Evolutionary conservation across 2,888 invertebrate species (phyloP), one percentile per base, ranked within the genome.

Genomic region (Arge pagana): DNA sequence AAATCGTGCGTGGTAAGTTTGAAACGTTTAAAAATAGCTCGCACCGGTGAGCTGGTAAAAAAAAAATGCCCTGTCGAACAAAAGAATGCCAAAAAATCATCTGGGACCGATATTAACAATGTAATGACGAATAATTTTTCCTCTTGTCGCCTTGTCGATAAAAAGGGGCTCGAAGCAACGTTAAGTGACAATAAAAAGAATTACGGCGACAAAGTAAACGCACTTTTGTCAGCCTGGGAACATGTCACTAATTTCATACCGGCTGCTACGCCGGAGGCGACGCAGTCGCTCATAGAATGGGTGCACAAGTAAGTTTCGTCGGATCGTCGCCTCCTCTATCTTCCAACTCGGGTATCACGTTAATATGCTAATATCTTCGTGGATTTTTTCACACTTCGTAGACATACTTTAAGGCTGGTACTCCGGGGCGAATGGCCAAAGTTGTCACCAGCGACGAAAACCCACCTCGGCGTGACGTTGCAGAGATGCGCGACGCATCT

Each of bases 341-440:
- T 35, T 35, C 15, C 11, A 50, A 28, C 37, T 35, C 11, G 16
- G 18, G 19, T 26, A 26, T 26, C 7, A 26, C 10, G 16, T 19
- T 39, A 37, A 37, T 18, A 4, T 1, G 28, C 7, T 7, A 52
- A 52, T 41, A 33, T 23, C 11, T 28, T 10, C 40, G 31, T 8
- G 8, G 36, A 53, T 40, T 24, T n/a, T n/a, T n/a, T n/a, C n/a
- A n/a, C n/a, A n/a, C n/a, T 13, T 64, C 58, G 3, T 58, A 76
- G 75, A 58, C 72, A 75, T 56, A 76, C 76, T 23, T 65, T 74
- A 67, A 67, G 66, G 69, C 71, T 84, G 63, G 77, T 81, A 65
- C 78, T 80, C 61, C 78, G 82, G 54, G 83, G 81, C 50, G 77
- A 80, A 66, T 85, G 84, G 84, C 83, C 82, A 67, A 79, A 78